phyloP scores from a whole-genome alignment of 2,113 vertebrate species.

The Pithys albifrons region DNA sequence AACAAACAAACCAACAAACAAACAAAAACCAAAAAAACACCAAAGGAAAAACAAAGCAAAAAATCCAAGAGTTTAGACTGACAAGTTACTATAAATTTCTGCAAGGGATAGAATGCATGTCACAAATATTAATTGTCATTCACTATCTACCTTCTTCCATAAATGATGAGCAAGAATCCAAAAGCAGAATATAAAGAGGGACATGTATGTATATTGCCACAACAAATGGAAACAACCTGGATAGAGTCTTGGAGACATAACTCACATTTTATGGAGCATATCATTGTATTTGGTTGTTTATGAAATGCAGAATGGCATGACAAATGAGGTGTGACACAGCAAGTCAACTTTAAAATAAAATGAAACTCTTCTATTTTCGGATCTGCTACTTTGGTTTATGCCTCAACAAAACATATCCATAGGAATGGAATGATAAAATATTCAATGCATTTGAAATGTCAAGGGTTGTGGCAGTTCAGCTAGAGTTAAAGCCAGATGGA shows the following conservation, averaged over 20 bases:
- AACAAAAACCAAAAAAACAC: too few species aligned
- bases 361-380: constrained; percentile 47
- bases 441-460: constrained; percentile 53
- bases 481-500: neutral
- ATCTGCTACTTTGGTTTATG: constrained; percentile 39
- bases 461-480: constrained; percentile 29
- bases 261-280: neutral
- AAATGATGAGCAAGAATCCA: neutral
- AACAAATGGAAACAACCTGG: neutral
- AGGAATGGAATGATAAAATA: constrained; percentile 45
- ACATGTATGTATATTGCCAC: neutral
- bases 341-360: constrained; percentile 59
- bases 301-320: neutral
- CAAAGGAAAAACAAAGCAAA: neutral
- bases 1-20: neutral
- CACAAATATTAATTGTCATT: neutral
- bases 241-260: neutral
- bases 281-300: constrained; percentile 37
- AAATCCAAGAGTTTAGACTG: neutral
- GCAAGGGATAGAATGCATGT: neutral
- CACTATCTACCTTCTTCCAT: neutral
- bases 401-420: constrained; percentile 17
- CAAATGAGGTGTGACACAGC: constrained; percentile 39
- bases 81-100: neutral
- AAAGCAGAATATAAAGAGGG: neutral